Percentiles rank a stretch among this genome's conserved stretches.
Evolutionary conservation across 2,797 vertebrate species (phyloP).

Genomic region (Myotis planiceps): DNA sequence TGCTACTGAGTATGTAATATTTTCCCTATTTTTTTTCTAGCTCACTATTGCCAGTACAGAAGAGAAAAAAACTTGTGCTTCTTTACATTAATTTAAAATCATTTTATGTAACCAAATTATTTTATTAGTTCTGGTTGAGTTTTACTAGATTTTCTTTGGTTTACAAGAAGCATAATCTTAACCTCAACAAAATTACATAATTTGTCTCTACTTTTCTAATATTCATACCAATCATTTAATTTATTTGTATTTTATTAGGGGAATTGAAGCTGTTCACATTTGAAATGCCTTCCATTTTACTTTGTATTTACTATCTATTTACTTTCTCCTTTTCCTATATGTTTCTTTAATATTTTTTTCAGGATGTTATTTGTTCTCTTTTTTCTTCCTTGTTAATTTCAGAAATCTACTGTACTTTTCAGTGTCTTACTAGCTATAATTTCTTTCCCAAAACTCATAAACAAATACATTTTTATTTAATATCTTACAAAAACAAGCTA

Average conservation of each 20-base stretch:
- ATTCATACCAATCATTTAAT: constrained; percentile 7
- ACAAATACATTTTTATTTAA: neutral
- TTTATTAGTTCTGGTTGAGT: neutral
- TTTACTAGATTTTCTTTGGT: constrained; percentile 5
- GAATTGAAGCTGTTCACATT: neutral
- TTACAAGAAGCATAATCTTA: neutral
- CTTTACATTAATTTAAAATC: constrained; percentile 23
- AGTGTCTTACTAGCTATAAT: neutral
- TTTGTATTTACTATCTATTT: neutral
- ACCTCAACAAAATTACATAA: neutral
- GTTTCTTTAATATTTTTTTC: neutral
- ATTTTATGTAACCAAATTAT: neutral
- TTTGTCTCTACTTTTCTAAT: constrained; percentile 13
- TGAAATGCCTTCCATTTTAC: neutral
- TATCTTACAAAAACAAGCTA: neutral
- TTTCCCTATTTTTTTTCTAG: neutral
- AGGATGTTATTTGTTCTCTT: neutral
- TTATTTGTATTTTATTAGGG: neutral
- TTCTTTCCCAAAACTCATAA: neutral
- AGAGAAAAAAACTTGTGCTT: neutral
- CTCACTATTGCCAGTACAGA: neutral
- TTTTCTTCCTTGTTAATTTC: neutral
- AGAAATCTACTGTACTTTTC: neutral
- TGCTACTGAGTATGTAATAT: neutral
- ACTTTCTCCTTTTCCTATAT: neutral